Base-by-base conservation (phyloP, 2,888 invertebrate species). In the Epirrhoe alternata region DNA sequence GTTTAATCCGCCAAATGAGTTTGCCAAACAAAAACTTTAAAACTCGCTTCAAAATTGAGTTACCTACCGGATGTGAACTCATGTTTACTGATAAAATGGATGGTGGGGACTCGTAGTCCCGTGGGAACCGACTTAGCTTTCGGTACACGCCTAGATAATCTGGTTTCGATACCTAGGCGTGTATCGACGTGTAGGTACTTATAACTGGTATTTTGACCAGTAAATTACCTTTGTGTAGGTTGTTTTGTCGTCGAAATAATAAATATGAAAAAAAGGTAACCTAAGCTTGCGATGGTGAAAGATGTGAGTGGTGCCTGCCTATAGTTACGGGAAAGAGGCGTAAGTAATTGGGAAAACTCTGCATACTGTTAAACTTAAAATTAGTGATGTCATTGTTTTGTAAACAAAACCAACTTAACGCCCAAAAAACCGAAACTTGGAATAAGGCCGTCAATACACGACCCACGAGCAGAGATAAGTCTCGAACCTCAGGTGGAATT, bases 21-120 rank as follows among this genome's bases (percentile, higher is more conserved):
- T 63, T 24, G 14, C 49, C 38, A 38, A 60, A 63, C 59, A 56
- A 30, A 58, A 33, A 53, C 50, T 50, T 59, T 45, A 17, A 50
- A 57, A 38, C 17, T 12, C 17, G 14, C 35, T 51, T 62, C 16
- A 31, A 50, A 45, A 31, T 24, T 16, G 35, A 54, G 16, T 54
- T 52, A 52, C 52, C 52, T 35, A 33, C n/a, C 30, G 30, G 33
- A 12, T 47, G 49, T 49, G 14, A 24, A 30, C 55, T 55, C 24
- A 45, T 54, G 47, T 45, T 33, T 54, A 24, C 16, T 38, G 31
- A 31, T 31, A 42, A 6, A 61, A 47, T 49, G 42, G 24, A 16
- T 56, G n/a, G 45, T 56, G 38, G 35, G 16, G 33, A 57, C 16
- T 6, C 14, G 45, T 47, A 49, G 33, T 38, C 58, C 50, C 8